These are phyloP conservation scores for Bubalus kerabau DNA, from an alignment of 2,113 vertebrate genomes.

Conservation along the genomic window DNA sequence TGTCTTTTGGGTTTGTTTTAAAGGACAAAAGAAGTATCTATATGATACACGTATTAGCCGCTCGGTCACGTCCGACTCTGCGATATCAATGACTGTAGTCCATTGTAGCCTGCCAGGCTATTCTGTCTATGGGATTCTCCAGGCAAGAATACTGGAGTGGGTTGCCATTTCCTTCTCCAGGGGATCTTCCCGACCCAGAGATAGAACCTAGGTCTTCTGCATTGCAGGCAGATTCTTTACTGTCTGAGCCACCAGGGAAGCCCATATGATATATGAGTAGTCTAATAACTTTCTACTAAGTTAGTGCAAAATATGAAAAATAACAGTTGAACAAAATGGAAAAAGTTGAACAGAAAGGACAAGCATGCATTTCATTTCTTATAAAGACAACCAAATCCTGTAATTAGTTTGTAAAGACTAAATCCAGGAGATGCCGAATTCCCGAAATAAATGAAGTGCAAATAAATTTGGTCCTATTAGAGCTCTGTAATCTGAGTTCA, in stretches of 20 bases:
- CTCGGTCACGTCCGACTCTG: not conserved
- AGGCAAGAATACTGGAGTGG: not conserved
- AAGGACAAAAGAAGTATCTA: not conserved
- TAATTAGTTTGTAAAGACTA: not conserved
- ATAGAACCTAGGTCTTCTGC: not conserved
- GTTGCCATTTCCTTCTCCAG: not conserved
- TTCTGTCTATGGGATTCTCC: not conserved
- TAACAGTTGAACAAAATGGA: not conserved
- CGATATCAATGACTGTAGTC: not conserved
- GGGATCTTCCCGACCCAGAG: not conserved
- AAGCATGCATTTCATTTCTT: not conserved
- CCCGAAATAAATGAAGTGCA: not conserved
- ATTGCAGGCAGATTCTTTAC: not conserved
- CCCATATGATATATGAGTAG: not conserved
- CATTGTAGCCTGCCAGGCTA: not conserved
- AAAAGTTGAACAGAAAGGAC: not conserved
- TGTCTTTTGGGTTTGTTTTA: not conserved
- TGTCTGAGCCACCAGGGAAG: not conserved
- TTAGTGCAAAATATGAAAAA: constrained; percentile 7
- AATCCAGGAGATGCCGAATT: not conserved
- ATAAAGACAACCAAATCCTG: not conserved
- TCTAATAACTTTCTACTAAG: not conserved
- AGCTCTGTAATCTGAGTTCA: not conserved
- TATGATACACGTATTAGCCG: not conserved
- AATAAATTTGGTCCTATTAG: not conserved